Evolutionary conservation across 2,888 invertebrate genomes (phyloP).

Genomic region (Nymphalis c-album): DNA sequence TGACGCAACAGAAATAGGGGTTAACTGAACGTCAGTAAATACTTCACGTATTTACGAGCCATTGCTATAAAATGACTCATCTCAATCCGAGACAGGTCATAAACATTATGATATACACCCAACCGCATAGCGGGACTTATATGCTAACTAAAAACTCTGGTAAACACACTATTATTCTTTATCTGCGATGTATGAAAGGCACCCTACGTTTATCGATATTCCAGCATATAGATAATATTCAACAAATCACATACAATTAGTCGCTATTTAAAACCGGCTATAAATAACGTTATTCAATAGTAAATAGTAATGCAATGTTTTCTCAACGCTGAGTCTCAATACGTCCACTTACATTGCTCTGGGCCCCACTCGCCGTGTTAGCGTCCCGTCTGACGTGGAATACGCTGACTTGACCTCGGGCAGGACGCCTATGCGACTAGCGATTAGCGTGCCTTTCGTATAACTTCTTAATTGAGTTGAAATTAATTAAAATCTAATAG

Average conservation of each 20-base stretch:
- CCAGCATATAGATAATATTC: neutral
- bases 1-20: neutral
- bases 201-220: neutral
- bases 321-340: constrained; percentile 11
- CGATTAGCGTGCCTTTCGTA: constrained; percentile 24
- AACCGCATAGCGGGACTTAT: no score
- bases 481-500: neutral
- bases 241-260: constrained; percentile 21
- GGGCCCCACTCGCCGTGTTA: constrained; percentile 32
- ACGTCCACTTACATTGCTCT: constrained; percentile 14
- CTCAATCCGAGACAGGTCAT: no score
- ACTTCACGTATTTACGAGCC: neutral
- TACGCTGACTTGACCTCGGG: constrained; percentile 33
- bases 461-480: neutral
- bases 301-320: constrained; percentile 10
- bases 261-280: constrained; percentile 16
- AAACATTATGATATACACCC: no score
- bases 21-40: neutral
- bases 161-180: no score
- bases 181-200: no score
- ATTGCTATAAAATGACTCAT: neutral
- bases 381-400: constrained; percentile 33
- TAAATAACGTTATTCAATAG: constrained; percentile 25
- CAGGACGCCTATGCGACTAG: constrained; percentile 34
- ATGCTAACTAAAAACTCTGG: no score